A percentile compares a stretch with the other conserved stretches of the same genome.
phyloP scores from a whole-genome alignment of 2,888 invertebrate species.

The Drosophila siamana region DNA sequence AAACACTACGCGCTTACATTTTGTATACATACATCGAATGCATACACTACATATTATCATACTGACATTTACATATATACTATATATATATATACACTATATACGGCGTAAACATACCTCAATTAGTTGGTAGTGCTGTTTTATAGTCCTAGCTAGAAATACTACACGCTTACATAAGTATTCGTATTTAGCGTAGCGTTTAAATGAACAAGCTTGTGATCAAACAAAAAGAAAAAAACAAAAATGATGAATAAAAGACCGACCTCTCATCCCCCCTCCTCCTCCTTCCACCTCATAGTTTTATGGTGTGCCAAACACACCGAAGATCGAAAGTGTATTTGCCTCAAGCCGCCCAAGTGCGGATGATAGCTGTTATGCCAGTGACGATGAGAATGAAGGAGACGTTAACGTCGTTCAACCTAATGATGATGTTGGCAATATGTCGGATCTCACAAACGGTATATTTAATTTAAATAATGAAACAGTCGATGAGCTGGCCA shows the following conservation, averaged over 20 bases:
- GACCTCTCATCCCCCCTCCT: slow-evolving; percentile 56
- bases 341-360: slow-evolving; percentile 35
- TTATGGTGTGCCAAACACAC: slow-evolving; percentile 60
- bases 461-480: slow-evolving; percentile 59
- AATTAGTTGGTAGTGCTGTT: slow-evolving; percentile 14
- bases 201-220: slow-evolving; percentile 69
- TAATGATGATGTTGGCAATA: slow-evolving; percentile 15
- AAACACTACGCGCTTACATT: slow-evolving; percentile 23
- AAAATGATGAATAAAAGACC: slow-evolving; percentile 62
- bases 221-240: slow-evolving; percentile 10
- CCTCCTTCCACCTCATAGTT: slow-evolving; percentile 54
- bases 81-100: slow-evolving; percentile 8
- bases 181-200: slow-evolving; percentile 43
- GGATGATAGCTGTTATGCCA: slow-evolving; percentile 30
- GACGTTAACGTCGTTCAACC: not conserved
- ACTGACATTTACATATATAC: not conserved
- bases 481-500: slow-evolving; percentile 45
- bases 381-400: slow-evolving; percentile 17
- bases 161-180: slow-evolving; percentile 43
- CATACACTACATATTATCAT: slow-evolving; percentile 6
- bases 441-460: slow-evolving; percentile 41
- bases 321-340: slow-evolving; percentile 61
- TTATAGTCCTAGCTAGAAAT: slow-evolving; percentile 44
- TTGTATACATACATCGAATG: slow-evolving; percentile 30
- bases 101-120: slow-evolving; percentile 1